These are phyloP conservation scores for Scomber japonicus DNA, from an alignment of 2,113 vertebrate genomes.

Conservation along the genomic window DNA sequence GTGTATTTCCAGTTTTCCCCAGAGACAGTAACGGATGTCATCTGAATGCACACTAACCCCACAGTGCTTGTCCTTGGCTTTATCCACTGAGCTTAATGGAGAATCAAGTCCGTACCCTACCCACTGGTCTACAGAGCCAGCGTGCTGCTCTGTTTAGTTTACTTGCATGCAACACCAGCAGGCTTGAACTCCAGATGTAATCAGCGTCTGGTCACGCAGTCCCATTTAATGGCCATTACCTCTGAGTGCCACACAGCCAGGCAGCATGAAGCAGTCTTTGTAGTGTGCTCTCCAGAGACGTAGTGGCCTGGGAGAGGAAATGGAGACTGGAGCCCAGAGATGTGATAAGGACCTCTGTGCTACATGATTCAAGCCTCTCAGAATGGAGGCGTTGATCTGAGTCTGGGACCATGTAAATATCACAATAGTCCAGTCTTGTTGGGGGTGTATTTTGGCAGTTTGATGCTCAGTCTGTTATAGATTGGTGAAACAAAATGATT, in stretches of 20 bases:
- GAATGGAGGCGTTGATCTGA: constrained; percentile 59
- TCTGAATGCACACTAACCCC: not conserved
- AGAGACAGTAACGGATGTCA: not conserved
- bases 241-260: constrained; percentile 65
- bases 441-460: not conserved
- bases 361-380: constrained; percentile 34
- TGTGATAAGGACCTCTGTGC: constrained; percentile 71
- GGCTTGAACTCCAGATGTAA: constrained; percentile 67
- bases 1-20: not conserved
- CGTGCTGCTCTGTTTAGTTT: constrained; percentile 24
- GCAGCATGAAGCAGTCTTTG: constrained; percentile 73
- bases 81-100: not conserved
- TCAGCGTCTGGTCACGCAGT: constrained; percentile 69
- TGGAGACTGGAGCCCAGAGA: constrained; percentile 59
- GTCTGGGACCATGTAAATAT: constrained; percentile 43
- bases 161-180: constrained; percentile 24
- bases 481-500: too few species aligned
- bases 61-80: not conserved
- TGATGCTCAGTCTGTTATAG: too few species aligned
- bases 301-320: constrained; percentile 68
- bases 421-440: not conserved
- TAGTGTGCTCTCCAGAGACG: constrained; percentile 63
- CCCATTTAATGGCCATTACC: constrained; percentile 74
- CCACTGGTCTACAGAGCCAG: constrained; percentile 7
- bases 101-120: not conserved